phyloP scores from a whole-genome alignment of 2,888 invertebrate genomes.

The Nomada ruficornis region DNA sequence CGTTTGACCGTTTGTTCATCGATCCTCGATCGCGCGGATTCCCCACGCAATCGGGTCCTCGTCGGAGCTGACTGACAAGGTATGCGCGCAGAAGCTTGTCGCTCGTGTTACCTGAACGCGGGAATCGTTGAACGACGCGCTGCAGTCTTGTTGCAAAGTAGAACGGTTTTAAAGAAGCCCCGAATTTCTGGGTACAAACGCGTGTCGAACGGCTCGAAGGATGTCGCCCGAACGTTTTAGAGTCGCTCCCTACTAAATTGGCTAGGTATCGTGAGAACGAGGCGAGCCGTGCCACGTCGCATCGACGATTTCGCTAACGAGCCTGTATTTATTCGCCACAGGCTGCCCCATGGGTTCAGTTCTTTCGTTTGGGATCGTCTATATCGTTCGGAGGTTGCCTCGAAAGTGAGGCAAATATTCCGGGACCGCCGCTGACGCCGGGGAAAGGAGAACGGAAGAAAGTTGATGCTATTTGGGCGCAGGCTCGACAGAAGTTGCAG shows the following conservation, averaged over 20 bases:
- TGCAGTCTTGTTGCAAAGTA: not conserved
- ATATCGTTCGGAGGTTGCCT: not conserved
- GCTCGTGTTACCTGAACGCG: too few species aligned
- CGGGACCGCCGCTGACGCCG: not conserved
- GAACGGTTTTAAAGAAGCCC: not conserved
- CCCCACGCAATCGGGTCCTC: too few species aligned
- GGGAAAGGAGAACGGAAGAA: not conserved
- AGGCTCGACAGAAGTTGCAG: not conserved
- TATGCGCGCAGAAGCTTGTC: too few species aligned
- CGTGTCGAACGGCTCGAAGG: not conserved
- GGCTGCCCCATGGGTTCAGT: not conserved
- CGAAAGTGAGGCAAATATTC: not conserved
- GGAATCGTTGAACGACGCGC: not conserved
- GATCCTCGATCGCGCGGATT: conserved; percentile 2
- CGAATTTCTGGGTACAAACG: not conserved
- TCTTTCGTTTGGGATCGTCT: too few species aligned
- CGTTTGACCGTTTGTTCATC: conserved; percentile 14
- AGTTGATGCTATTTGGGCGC: not conserved
- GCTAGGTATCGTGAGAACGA: conserved; percentile 30
- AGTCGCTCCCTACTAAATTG: conserved; percentile 23
- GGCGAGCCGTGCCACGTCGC: conserved; percentile 6
- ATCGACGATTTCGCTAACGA: conserved; percentile 50
- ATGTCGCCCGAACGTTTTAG: conserved; percentile 9
- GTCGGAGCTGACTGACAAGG: too few species aligned
- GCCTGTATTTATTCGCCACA: conserved; percentile 44